Evolutionary conservation across 2,797 vertebrate genomes (phyloP).

Genomic region (Rallus crepitans): DNA sequence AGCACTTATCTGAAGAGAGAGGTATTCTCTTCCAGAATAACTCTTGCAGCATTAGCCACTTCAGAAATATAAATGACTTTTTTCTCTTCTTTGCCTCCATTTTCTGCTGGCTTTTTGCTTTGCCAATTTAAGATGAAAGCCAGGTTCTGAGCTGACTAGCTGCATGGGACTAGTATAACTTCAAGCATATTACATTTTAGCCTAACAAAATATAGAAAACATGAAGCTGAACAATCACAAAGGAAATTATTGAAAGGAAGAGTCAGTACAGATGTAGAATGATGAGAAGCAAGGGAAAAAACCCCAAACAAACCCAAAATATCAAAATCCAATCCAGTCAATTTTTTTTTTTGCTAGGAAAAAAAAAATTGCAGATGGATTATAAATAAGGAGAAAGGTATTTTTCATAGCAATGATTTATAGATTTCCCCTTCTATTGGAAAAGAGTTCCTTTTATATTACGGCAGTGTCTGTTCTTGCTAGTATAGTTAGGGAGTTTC

Average conservation of each 20-base stretch:
- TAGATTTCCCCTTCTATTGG: conserved; percentile 55
- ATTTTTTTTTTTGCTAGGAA: conserved; percentile 28
- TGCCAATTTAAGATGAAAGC: conserved; percentile 65
- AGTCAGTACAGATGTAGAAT: conserved; percentile 59
- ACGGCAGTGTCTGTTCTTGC: conserved; percentile 27
- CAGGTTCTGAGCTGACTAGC: conserved; percentile 36
- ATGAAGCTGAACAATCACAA: conserved; percentile 70
- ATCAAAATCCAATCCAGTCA: conserved; percentile 56
- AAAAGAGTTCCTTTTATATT: conserved; percentile 41
- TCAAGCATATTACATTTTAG: conserved; percentile 54
- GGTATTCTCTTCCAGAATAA: conserved; percentile 55
- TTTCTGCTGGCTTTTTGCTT: conserved; percentile 61
- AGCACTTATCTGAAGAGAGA: conserved; percentile 64
- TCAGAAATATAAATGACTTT: conserved; percentile 66
- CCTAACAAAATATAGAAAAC: conserved; percentile 62
- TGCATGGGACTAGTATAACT: conserved; percentile 36
- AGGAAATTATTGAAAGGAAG: conserved; percentile 70
- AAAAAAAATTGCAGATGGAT: conserved; percentile 63
- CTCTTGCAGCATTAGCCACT: conserved; percentile 59
- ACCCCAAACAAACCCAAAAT: not conserved
- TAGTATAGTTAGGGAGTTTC: conserved; percentile 37
- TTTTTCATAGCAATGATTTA: conserved; percentile 72
- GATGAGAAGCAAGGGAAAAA: not conserved
- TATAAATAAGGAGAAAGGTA: conserved; percentile 66
- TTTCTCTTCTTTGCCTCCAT: conserved; percentile 54